Conservation (phyloP, 2,113 vertebrate species). For the crab-eating macaque (Macaca fascicularis) region DNA sequence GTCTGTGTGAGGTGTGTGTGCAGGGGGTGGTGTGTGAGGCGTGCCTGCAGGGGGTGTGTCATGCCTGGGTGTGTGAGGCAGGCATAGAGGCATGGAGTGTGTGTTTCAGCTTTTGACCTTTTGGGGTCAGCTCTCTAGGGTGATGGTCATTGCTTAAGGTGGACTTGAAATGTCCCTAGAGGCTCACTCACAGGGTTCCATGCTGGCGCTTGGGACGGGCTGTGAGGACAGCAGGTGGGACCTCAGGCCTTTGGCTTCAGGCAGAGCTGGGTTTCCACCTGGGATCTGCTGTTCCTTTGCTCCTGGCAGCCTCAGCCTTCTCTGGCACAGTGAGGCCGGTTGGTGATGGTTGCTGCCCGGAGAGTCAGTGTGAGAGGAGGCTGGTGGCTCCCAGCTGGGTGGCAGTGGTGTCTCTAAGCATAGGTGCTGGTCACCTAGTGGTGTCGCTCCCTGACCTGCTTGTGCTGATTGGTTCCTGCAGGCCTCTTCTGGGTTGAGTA, state of each 20-base stretch:
- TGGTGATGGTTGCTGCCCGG: fast-evolving
- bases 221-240: background rate
- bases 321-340: background rate
- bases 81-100: too few relatives aligned
- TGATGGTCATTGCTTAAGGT: fast-evolving
- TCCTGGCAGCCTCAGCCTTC: background rate
- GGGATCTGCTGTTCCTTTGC: fast-evolving
- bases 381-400: too few relatives aligned
- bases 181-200: background rate
- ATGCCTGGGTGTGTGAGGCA: background rate
- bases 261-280: background rate
- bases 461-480: conserved; percentile 68
- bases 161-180: background rate
- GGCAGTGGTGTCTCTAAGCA: too few relatives aligned
- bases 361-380: background rate
- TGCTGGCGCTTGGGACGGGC: background rate
- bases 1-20: background rate
- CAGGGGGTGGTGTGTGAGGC: background rate
- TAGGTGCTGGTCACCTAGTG: background rate
- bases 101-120: background rate
- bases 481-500: conserved; percentile 79
- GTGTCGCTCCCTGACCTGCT: fast-evolving
- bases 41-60: background rate
- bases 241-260: background rate
- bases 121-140: background rate